Evolutionary conservation across 2,113 vertebrate genomes (phyloP).

Genomic region (Neotragus moschatus): DNA sequence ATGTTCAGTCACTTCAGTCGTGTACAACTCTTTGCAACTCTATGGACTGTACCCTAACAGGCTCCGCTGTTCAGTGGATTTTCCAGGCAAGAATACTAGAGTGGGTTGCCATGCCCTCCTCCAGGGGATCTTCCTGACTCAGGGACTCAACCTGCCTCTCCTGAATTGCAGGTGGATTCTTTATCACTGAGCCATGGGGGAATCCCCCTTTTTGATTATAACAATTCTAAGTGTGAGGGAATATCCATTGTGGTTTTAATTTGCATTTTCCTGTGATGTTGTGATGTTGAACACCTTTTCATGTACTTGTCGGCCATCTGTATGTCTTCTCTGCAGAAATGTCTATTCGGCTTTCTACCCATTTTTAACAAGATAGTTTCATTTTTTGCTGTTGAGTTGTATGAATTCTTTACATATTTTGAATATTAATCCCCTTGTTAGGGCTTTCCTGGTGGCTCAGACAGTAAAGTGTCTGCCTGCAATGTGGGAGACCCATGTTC

Average conservation of each 20-base stretch:
- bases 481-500: rapidly evolving
- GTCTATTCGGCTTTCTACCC: neutral
- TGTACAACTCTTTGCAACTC: neutral
- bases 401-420: neutral
- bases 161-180: neutral
- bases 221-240: neutral
- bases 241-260: neutral
- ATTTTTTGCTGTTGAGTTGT: neutral
- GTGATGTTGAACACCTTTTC: neutral
- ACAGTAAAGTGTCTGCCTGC: neutral
- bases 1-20: neutral
- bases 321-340: neutral
- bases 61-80: neutral
- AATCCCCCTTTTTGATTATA: neutral
- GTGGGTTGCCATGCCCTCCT: neutral
- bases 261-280: neutral
- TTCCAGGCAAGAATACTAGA: neutral
- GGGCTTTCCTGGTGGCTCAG: neutral
- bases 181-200: neutral
- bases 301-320: neutral
- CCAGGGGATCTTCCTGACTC: neutral
- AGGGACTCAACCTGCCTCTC: neutral
- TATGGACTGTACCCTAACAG: neutral
- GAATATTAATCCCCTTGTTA: neutral
- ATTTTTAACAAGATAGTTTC: neutral